These are phyloP conservation scores for Brachyalestes nurse DNA, from an alignment of 2,797 vertebrate species.

Conservation along the genomic window DNA sequence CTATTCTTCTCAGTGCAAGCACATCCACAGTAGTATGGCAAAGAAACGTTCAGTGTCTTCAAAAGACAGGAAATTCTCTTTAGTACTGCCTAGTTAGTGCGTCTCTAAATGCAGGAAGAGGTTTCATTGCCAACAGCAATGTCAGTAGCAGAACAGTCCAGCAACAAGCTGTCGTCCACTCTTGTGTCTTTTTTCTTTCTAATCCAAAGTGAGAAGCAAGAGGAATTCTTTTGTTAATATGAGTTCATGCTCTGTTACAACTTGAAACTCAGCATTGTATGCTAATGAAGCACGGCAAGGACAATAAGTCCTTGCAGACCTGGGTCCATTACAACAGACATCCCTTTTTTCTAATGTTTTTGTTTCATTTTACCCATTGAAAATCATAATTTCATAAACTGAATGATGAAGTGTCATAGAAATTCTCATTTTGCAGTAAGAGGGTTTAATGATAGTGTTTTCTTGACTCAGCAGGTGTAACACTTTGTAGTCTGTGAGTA, in stretches of 20 bases:
- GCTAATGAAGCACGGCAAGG: background rate
- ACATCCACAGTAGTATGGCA: background rate
- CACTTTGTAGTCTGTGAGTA: no score
- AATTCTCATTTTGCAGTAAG: no score
- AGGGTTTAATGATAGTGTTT: no score
- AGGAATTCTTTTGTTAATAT: background rate
- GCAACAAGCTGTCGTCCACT: background rate
- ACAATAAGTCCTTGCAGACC: background rate
- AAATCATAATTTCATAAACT: no score
- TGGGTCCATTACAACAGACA: no score
- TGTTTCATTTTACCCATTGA: no score
- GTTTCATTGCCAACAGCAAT: background rate
- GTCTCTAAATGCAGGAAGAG: slow-evolving; percentile 11
- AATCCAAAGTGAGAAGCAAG: background rate
- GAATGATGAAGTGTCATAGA: no score
- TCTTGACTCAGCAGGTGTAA: no score
- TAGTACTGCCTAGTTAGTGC: background rate
- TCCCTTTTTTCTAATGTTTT: no score
- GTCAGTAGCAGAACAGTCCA: background rate
- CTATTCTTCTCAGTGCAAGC: slow-evolving; percentile 5
- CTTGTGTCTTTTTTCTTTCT: background rate
- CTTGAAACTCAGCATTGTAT: no score
- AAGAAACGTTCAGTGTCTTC: background rate
- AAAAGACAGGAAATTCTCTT: slow-evolving; percentile 17
- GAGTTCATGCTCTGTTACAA: background rate